Conservation (phyloP, 1,140 invertebrate genomes). For the Drosophila takahashii region DNA sequence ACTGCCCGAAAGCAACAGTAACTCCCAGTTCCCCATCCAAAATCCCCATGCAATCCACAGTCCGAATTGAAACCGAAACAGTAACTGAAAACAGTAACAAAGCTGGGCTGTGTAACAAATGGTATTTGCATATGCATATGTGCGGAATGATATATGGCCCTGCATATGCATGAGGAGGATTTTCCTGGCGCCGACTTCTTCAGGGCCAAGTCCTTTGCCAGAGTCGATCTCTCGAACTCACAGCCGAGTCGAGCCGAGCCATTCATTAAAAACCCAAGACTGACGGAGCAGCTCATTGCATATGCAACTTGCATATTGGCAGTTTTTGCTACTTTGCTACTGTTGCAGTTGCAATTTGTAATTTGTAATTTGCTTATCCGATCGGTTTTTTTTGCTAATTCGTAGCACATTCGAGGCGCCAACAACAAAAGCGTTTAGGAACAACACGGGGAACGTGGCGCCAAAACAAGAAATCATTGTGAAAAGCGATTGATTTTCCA, state of each 20-base stretch:
- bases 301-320: constrained; percentile 60
- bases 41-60: neutral
- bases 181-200: constrained; percentile 46
- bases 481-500: constrained; percentile 57
- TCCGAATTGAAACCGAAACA: neutral
- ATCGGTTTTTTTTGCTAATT: constrained; percentile 82
- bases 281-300: constrained; percentile 55
- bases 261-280: constrained; percentile 65
- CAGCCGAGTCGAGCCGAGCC: constrained; percentile 13
- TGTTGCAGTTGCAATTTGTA: constrained; percentile 26
- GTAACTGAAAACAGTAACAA: neutral
- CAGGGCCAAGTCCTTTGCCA: constrained; percentile 52
- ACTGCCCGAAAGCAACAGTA: constrained; percentile 28
- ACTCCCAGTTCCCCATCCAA: neutral
- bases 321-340: constrained; percentile 25
- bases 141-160: constrained; percentile 64
- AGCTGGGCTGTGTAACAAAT: constrained; percentile 49
- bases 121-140: constrained; percentile 55
- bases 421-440: constrained; percentile 53
- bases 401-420: constrained; percentile 76
- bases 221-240: constrained; percentile 2
- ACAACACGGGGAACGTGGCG: constrained; percentile 32
- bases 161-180: constrained; percentile 69
- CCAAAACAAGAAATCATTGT: constrained; percentile 64
- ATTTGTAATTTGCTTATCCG: constrained; percentile 65